Percentiles rank a stretch among this genome's conserved stretches.
These are phyloP conservation scores for Mionectes olivaceus DNA, from an alignment of 2,797 vertebrate species.

Conservation along the genomic window DNA sequence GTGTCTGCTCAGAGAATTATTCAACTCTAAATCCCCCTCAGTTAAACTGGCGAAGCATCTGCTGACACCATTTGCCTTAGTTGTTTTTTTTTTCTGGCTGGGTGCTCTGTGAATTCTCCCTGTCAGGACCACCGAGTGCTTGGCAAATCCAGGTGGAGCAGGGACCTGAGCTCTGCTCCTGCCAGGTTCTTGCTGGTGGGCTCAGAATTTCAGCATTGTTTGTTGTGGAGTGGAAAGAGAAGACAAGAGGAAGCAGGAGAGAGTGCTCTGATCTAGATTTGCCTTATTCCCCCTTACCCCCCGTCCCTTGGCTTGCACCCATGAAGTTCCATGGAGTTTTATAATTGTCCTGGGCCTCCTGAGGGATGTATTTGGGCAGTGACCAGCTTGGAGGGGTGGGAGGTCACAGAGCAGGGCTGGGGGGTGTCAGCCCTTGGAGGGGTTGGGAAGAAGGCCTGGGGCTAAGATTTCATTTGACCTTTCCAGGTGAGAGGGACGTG, in stretches of 20 bases:
- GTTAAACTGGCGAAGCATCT: conserved; percentile 22
- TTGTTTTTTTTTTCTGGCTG: background rate
- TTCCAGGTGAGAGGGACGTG: background rate
- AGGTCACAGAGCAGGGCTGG: background rate
- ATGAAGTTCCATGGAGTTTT: background rate
- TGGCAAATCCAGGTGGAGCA: background rate
- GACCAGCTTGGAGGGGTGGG: background rate
- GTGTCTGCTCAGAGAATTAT: conserved; percentile 18
- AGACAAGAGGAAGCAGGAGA: background rate
- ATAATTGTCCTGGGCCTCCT: background rate
- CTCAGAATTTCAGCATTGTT: background rate
- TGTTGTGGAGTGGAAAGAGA: background rate
- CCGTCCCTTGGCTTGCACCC: background rate
- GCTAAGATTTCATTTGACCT: background rate
- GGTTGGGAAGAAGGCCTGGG: background rate
- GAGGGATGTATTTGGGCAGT: background rate
- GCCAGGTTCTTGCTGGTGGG: background rate
- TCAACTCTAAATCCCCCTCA: conserved; percentile 18
- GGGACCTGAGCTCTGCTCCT: background rate
- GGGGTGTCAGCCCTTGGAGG: background rate
- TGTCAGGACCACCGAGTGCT: background rate
- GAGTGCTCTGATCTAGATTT: background rate
- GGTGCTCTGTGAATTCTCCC: background rate
- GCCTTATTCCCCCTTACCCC: too few species aligned
- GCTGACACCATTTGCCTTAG: background rate